phyloP scores from a whole-genome alignment of 2,113 vertebrate species.

The Ageneiosus marmoratus region DNA sequence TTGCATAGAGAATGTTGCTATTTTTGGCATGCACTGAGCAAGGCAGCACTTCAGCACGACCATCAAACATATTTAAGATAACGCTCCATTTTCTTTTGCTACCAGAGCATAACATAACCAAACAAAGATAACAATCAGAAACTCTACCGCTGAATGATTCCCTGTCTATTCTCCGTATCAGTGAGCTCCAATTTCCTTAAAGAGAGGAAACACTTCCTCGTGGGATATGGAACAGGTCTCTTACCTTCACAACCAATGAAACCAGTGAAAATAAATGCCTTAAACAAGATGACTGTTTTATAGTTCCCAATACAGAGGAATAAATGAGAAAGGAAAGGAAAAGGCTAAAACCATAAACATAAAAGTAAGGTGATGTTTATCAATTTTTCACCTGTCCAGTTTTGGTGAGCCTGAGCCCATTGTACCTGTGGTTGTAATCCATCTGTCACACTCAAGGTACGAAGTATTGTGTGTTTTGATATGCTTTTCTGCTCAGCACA shows the following conservation, averaged over 20 bases:
- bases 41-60: neutral
- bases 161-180: neutral
- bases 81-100: neutral
- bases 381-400: neutral
- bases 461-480: neutral
- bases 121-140: slow-evolving; percentile 5
- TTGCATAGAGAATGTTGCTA: neutral
- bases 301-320: neutral
- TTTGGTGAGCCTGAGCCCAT: neutral
- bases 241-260: neutral
- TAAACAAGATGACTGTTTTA: neutral
- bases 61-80: neutral
- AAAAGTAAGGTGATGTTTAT: neutral
- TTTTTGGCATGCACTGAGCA: neutral
- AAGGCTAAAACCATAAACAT: neutral
- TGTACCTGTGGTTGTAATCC: neutral
- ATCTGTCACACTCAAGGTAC: neutral
- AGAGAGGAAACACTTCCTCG: neutral
- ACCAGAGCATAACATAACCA: neutral
- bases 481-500: neutral
- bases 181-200: neutral
- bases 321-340: neutral
- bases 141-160: neutral
- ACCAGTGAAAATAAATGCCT: neutral
- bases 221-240: neutral